Evolutionary conservation across 2,797 vertebrate genomes (phyloP), one percentile per base, ranked within the genome.

Genomic region (Pteropus rufus): DNA sequence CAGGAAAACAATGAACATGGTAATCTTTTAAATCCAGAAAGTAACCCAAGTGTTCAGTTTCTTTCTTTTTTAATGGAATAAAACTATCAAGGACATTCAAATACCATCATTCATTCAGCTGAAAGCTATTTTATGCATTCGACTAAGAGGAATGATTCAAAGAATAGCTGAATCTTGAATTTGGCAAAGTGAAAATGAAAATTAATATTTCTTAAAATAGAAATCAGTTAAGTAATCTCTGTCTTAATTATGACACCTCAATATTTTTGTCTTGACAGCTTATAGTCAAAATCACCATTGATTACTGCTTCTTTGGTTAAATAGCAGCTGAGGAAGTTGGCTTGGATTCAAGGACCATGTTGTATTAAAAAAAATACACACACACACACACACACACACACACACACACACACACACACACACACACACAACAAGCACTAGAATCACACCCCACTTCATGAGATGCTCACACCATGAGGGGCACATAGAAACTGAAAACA

Each of bases 131-230:
- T 76, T 73, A 93, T 62, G 46, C 44, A 81, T 29, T 23, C 89
- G 60, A 89, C 54, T 77, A 34, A 1, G 10, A 88, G 60, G 39
- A 86, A 77, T 56, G 87, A 89, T 41, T 79, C 76, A 93, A 72
- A 77, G 81, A 81, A 83, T 5, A 79, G 34, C 29, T 26, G 69
- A 95, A 44, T 54, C 65, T 56, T 77, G n/a, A 52, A 89, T 92
- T 88, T 58, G 70, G 91, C 81, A 97, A 93, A 96, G 84, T 79
- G 56, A 91, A 95, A 95, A 96, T 79, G 56, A 91, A 95, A 95
- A 96, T 91, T 91, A 94, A 21, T 89, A 93, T 70, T 93, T 95
- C 91, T 96, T 97, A 96, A 98, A 97, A 96, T 82, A 97, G 94
- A 95, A 34, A 95, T 86, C 65, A 76, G 75, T 94, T 94, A 95